Base-by-base conservation (phyloP, 2,113 vertebrate species). In the Copsychus sechellarum region DNA sequence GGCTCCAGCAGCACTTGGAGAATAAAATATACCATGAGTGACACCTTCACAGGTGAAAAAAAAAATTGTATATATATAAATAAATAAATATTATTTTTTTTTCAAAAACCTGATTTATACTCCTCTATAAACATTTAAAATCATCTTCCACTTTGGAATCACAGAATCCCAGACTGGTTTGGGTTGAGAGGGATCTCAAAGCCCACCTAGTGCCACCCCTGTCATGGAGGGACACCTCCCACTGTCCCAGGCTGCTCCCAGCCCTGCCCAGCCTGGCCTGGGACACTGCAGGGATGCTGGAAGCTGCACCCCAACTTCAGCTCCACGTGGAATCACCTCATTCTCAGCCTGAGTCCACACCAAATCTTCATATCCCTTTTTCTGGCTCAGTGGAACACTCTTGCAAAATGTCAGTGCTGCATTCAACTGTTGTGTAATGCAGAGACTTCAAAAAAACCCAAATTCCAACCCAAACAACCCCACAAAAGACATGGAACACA, bases 21-120 rank as follows among this genome's bases (percentile, higher is more conserved):
- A 25, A 61, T 0, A 25, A 33, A 38, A 33, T 1, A 11, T 7
- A 28, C 23, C 36, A 28, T 0, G 5, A 69, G 14, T 12, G 47
- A 31, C 20, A 50, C 23, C 58, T 77, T 51, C 38, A 19, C 2
- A 2, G 65, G 42, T 20, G 21, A 5, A 10, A 23, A 34, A 47
- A 14, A 19, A 20, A 40, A 67, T 2, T 25, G 2, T 13, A 29
- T 20, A 20, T 19, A 5, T 33, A 11, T 33, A 51, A 20, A 48
- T 48, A 50, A 25, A 47, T 22, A 50, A 25, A 47, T 22, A 22
- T 47, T 23, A 16, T 43, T 51, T 15, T 28, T 28, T 17, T 9
- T 28, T 53, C 29, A 9, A 12, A 61, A 79, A 8, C 16, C 0
- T 3, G 56, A 7, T 54, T 23, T 28, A 19, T 14, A 54, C 6